Conservation (phyloP, 2,797 vertebrate species). For the Telmatherina bonti region DNA sequence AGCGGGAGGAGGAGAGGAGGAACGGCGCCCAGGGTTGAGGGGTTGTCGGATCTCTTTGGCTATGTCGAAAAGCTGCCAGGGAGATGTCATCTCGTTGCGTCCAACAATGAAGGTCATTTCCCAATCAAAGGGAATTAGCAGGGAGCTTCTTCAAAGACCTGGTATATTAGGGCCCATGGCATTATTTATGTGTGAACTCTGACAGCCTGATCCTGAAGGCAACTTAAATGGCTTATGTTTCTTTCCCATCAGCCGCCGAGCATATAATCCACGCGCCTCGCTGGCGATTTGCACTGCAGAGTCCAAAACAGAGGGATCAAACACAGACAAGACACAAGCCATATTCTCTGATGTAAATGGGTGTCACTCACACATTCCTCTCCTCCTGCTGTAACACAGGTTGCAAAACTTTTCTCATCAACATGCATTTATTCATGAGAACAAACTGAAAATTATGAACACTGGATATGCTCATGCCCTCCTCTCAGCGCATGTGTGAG, state of each 20-base stretch:
- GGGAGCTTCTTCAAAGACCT: slow-evolving; percentile 70
- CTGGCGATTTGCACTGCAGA: slow-evolving; percentile 44
- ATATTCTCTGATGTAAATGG: slow-evolving; percentile 28
- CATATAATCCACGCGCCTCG: slow-evolving; percentile 62
- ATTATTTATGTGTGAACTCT: slow-evolving; percentile 70
- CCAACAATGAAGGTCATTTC: slow-evolving; percentile 80
- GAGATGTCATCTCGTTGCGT: slow-evolving; percentile 73
- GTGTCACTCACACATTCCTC: slow-evolving; percentile 28
- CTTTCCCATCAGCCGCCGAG: slow-evolving; percentile 38
- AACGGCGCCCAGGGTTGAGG: slow-evolving; percentile 13
- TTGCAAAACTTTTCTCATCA: slow-evolving; percentile 66
- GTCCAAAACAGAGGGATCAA: slow-evolving; percentile 55
- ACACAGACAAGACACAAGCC: slow-evolving; percentile 23
- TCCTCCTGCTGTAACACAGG: slow-evolving; percentile 21
- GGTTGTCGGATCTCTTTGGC: slow-evolving; percentile 51
- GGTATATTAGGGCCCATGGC: slow-evolving; percentile 63
- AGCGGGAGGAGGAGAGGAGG: not conserved
- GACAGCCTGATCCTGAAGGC: slow-evolving; percentile 67
- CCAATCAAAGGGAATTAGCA: slow-evolving; percentile 75
- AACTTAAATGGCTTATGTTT: slow-evolving; percentile 67
- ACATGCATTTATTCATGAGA: slow-evolving; percentile 74
- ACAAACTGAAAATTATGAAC: slow-evolving; percentile 61
- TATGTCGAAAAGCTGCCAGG: slow-evolving; percentile 59
- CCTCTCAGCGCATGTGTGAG: slow-evolving; percentile 40
- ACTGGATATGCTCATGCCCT: slow-evolving; percentile 64